phyloP scores from a whole-genome alignment of 2,113 vertebrate species.

The Antechinus stuartii region DNA sequence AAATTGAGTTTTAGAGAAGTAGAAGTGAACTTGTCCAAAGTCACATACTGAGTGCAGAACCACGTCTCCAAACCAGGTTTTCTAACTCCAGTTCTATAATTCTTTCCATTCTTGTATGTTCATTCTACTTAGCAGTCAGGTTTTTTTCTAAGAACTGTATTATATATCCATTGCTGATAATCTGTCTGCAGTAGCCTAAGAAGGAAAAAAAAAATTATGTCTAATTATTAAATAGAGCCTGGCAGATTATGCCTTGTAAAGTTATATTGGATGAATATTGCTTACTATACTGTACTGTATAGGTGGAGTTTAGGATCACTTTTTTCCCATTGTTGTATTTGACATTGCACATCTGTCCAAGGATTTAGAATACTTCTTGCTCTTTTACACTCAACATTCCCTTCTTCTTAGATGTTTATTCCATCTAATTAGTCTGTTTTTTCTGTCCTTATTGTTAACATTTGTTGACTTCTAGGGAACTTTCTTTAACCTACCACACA shows the following conservation, averaged over 20 bases:
- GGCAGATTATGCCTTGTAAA: not conserved
- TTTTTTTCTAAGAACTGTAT: not conserved
- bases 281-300: not conserved
- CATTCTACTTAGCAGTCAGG: not conserved
- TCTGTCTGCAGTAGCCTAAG: not conserved
- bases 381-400: not conserved
- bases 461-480: not conserved
- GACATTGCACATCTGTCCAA: not conserved
- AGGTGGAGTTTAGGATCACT: not conserved
- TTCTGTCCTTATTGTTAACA: not conserved
- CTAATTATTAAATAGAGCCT: not conserved
- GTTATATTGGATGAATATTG: not conserved
- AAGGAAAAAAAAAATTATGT: not conserved
- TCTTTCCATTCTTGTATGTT: not conserved
- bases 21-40: too few species aligned
- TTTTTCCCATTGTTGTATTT: not conserved
- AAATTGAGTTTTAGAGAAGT: too few species aligned
- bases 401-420: not conserved
- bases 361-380: not conserved
- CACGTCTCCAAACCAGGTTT: not conserved
- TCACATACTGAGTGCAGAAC: not conserved
- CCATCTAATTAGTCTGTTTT: not conserved
- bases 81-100: not conserved
- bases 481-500: not conserved
- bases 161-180: not conserved